Conservation (phyloP, 92 coral and sea anemone genomes). For the Epizoanthus rinbou region DNA sequence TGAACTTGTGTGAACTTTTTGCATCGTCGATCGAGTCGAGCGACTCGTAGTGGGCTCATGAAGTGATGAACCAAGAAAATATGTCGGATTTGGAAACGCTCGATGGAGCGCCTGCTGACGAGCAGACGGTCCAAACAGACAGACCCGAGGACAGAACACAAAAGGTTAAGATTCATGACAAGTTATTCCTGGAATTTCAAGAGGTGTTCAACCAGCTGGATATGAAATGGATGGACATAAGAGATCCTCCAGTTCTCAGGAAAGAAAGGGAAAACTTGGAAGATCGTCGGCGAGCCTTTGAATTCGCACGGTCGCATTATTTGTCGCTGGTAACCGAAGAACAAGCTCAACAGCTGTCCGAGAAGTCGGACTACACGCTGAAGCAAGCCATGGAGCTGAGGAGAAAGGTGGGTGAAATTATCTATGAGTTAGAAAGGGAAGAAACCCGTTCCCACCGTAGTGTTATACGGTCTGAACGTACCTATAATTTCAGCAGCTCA, state of each 20-base stretch:
- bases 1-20: too few species aligned
- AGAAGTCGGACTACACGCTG: neutral
- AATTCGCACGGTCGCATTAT: neutral
- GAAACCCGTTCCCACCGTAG: slow-evolving; percentile 30
- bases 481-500: too few species aligned
- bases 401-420: too few species aligned
- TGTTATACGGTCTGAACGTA: neutral
- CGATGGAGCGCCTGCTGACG: slow-evolving; percentile 6
- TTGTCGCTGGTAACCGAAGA: neutral
- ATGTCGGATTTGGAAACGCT: neutral
- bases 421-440: slow-evolving; percentile 43
- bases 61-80: neutral
- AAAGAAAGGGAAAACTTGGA: slow-evolving; percentile 31
- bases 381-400: too few species aligned
- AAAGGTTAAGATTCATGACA: neutral
- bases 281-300: slow-evolving; percentile 36
- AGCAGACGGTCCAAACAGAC: neutral
- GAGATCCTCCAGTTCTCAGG: slow-evolving; percentile 32
- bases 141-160: neutral
- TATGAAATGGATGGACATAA: slow-evolving; percentile 50
- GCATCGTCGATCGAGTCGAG: too few species aligned
- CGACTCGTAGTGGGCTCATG: neutral
- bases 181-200: slow-evolving; percentile 4
- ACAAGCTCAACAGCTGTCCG: slow-evolving; percentile 10
- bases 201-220: slow-evolving; percentile 30